Evolutionary conservation across 2,888 invertebrate genomes (phyloP).

Genomic region (Brenthis ino): DNA sequence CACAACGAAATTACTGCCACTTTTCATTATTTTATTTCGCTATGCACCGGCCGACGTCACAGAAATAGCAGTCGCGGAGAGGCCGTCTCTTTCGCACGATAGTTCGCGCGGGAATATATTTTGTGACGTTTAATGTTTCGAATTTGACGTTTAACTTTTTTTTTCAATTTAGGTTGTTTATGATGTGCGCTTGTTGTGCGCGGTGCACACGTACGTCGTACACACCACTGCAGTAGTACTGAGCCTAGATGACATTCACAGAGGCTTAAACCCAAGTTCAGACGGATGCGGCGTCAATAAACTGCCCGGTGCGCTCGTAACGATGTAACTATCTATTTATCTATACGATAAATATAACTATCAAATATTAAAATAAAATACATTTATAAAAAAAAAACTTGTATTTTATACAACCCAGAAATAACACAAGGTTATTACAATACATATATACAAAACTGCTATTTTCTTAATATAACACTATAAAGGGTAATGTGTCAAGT

Average conservation of each 20-base stretch:
- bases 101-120: constrained; percentile 53
- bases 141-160: constrained; percentile 56
- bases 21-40: constrained; percentile 81
- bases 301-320: constrained; percentile 61
- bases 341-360: constrained; percentile 18
- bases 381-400: not conserved
- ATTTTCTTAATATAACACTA: constrained; percentile 6
- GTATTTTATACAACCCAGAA: constrained; percentile 5
- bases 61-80: constrained; percentile 64
- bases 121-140: constrained; percentile 47
- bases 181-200: constrained; percentile 41
- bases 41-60: constrained; percentile 79
- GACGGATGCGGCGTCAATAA: constrained; percentile 71
- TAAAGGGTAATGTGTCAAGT: constrained; percentile 18
- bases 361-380: constrained; percentile 7
- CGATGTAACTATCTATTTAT: constrained; percentile 59
- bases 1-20: constrained; percentile 81
- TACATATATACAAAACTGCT: not conserved
- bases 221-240: constrained; percentile 68
- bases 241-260: constrained; percentile 79
- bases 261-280: constrained; percentile 77
- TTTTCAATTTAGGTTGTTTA: constrained; percentile 47
- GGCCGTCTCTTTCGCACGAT: constrained; percentile 68
- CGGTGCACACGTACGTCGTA: constrained; percentile 62
- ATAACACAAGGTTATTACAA: constrained; percentile 6